phyloP scores from a whole-genome alignment of 2,113 vertebrate species.

The Pampusana beccarii region DNA sequence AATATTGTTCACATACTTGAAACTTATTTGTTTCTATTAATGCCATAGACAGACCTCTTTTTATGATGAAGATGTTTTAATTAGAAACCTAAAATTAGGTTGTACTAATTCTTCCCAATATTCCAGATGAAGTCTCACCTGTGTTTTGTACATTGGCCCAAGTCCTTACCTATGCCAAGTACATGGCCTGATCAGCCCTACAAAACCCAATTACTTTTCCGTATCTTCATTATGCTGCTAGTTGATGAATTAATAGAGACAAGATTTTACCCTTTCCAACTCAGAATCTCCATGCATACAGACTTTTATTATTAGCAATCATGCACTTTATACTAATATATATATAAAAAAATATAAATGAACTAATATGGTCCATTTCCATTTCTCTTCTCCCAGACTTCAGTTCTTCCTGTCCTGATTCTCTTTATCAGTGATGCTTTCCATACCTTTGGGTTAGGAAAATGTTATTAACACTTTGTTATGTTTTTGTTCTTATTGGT shows the following conservation, averaged over 20 bases:
- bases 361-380: neutral
- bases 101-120: neutral
- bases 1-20: neutral
- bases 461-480: neutral
- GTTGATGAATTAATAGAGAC: neutral
- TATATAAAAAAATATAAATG: no score
- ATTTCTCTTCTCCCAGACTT: neutral
- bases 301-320: neutral
- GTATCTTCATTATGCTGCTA: neutral
- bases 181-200: neutral
- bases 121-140: neutral
- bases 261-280: neutral
- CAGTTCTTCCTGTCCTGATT: neutral
- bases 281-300: neutral
- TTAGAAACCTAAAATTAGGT: neutral
- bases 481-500: neutral
- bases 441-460: neutral
- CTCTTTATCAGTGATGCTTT: neutral
- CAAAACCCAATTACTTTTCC: neutral
- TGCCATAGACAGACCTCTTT: neutral
- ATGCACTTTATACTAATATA: neutral
- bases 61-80: neutral
- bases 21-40: neutral
- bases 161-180: neutral
- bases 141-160: neutral